These are phyloP conservation scores for Eurystomus gularis DNA, from an alignment of 2,113 vertebrate genomes.

Conservation along the genomic window DNA sequence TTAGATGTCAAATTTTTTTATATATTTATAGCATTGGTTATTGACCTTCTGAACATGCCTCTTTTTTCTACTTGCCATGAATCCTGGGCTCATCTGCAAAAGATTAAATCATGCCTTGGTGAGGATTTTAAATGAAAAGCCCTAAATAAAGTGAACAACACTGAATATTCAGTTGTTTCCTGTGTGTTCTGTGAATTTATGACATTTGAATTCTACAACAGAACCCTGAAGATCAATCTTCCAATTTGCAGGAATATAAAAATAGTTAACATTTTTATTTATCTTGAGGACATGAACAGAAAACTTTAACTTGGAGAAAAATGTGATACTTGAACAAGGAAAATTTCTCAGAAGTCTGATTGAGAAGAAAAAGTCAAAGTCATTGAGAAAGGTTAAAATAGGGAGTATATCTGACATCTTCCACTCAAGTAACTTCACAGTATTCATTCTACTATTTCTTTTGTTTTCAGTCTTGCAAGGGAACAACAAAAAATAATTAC, in stretches of 20 bases:
- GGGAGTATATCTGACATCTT: not conserved
- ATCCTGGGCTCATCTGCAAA: not conserved
- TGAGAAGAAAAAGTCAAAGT: not conserved
- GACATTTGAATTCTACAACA: not conserved
- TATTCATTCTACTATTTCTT: not conserved
- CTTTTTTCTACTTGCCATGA: not conserved
- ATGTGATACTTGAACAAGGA: not conserved
- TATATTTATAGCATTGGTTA: not conserved
- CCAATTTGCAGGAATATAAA: not conserved
- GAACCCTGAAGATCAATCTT: not conserved
- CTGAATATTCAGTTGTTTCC: not conserved
- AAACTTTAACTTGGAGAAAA: not conserved
- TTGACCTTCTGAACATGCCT: not conserved
- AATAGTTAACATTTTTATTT: not conserved
- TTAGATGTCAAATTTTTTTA: not conserved
- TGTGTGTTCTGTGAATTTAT: not conserved
- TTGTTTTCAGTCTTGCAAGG: not conserved
- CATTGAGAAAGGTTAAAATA: not conserved
- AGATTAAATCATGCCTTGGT: not conserved
- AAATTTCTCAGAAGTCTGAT: not conserved
- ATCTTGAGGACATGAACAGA: not conserved
- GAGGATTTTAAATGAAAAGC: not conserved
- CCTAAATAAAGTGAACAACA: not conserved
- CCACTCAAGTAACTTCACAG: not conserved
- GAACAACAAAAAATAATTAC: not conserved